Evolutionary conservation across 23 tunicate species (phyloP).

Genomic region (Styela clava): DNA sequence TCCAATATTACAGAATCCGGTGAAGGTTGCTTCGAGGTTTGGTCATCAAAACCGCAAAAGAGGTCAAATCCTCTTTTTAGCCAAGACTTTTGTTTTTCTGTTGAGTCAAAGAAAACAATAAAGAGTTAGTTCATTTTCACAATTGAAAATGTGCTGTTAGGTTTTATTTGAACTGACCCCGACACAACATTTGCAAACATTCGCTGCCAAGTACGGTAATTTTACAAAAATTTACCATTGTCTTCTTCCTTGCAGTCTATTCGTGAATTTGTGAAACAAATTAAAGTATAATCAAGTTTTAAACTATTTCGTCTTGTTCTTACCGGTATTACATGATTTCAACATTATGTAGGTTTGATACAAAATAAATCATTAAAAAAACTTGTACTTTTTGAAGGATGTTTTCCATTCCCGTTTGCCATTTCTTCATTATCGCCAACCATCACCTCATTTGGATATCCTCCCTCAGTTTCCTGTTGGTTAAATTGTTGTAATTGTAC

Average conservation of each 20-base stretch:
- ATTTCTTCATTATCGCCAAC: not conserved
- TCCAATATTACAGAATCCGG: slow-evolving; percentile 27
- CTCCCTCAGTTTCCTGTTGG: no score
- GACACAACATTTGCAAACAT: no score
- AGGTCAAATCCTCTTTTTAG: slow-evolving; percentile 41
- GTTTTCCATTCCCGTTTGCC: not conserved
- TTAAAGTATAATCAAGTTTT: no score
- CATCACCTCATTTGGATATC: not conserved
- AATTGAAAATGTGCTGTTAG: no score
- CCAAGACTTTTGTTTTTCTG: slow-evolving; percentile 3
- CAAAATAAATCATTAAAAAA: no score
- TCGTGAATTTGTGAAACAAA: no score
- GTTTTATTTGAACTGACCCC: no score
- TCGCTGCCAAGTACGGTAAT: not conserved
- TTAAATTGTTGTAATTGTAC: no score
- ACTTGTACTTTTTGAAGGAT: not conserved
- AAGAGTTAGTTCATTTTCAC: not conserved
- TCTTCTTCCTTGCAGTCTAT: not conserved
- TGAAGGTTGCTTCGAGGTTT: slow-evolving; percentile 16
- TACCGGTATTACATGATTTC: no score
- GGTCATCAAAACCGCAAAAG: slow-evolving; percentile 66
- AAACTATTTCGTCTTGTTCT: no score
- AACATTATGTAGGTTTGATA: not conserved
- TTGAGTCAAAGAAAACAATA: not conserved
- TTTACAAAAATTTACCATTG: not conserved